These are phyloP conservation scores for Malacoctenus gilli DNA, from an alignment of 2,797 vertebrate genomes.

Conservation along the genomic window DNA sequence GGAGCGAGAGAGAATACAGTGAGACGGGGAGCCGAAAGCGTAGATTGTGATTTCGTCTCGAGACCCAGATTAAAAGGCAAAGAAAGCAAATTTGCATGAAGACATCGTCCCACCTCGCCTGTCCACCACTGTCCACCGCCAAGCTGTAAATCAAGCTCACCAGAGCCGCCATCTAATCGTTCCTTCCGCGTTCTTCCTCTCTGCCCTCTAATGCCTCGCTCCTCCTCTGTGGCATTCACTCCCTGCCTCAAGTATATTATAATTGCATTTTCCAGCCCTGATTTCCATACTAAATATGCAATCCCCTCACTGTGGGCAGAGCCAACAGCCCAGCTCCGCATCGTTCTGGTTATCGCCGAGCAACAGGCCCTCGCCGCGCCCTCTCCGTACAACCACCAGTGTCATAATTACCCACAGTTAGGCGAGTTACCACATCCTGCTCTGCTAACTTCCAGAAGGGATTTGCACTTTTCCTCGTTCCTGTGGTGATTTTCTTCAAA, in stretches of 20 bases:
- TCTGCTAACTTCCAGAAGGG: conserved; percentile 49
- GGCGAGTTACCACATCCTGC: conserved; percentile 31
- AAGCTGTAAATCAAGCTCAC: conserved; percentile 20
- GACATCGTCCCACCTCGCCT: conserved; percentile 20
- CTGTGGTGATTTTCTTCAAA: conserved; percentile 2
- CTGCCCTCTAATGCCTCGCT: conserved; percentile 41
- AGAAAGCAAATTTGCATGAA: conserved; percentile 8
- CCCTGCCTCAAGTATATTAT: conserved; percentile 53
- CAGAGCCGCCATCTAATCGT: conserved; percentile 39
- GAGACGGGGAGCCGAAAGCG: too few relatives aligned
- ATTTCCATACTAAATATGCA: conserved; percentile 72
- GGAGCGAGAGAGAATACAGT: not conserved
- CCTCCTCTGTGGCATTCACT: conserved; percentile 48
- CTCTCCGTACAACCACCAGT: conserved; percentile 39
- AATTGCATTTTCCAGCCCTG: conserved; percentile 66
- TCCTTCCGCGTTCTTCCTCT: conserved; percentile 34
- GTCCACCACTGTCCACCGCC: conserved; percentile 20
- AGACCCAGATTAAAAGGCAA: conserved; percentile 11
- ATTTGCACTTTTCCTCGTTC: conserved; percentile 11
- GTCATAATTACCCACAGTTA: conserved; percentile 51
- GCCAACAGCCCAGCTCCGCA: conserved; percentile 47
- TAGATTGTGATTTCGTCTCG: conserved; percentile 20
- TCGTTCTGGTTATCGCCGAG: conserved; percentile 59
- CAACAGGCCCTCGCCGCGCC: conserved; percentile 56
- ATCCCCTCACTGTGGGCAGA: conserved; percentile 45